These are phyloP conservation scores for Xanthia togata DNA, from an alignment of 2,888 invertebrate species.

Conservation along the genomic window DNA sequence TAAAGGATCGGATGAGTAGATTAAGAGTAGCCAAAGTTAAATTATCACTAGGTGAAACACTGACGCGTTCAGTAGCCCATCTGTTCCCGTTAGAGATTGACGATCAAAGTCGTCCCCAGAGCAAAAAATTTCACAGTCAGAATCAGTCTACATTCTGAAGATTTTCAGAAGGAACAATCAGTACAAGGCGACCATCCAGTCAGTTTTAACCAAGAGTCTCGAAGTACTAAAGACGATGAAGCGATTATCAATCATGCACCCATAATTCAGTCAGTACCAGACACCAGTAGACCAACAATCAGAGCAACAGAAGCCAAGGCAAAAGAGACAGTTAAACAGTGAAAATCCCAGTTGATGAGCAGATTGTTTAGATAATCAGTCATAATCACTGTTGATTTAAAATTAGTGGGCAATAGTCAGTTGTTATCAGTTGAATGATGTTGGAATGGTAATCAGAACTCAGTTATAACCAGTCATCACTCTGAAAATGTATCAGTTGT, in stretches of 20 bases:
- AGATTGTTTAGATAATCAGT: constrained; percentile 5
- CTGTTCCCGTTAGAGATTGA: constrained; percentile 10
- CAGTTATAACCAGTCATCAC: background rate
- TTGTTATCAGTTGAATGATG: too few relatives aligned
- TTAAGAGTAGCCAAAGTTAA: constrained; percentile 11
- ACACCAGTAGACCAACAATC: constrained; percentile 5
- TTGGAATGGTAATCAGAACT: background rate
- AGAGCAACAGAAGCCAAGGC: constrained; percentile 1
- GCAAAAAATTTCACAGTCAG: background rate
- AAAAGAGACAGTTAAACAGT: background rate
- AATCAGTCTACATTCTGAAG: background rate
- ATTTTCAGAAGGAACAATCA: background rate
- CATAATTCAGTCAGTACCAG: constrained; percentile 1
- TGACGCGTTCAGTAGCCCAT: background rate
- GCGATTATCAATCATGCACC: background rate
- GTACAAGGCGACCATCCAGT: background rate
- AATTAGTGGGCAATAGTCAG: too few relatives aligned
- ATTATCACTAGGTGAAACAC: too few relatives aligned
- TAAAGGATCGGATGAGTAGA: constrained; percentile 11
- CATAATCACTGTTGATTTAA: background rate
- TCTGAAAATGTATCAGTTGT: background rate
- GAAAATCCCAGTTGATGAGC: constrained; percentile 15
- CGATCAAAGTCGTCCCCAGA: constrained; percentile 3
- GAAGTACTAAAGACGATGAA: constrained; percentile 1
- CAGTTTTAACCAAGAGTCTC: constrained; percentile 1